Evolutionary conservation across 2,797 vertebrate species (phyloP), one percentile per base, ranked within the genome.

Genomic region (Urosaurus nigricauda): DNA sequence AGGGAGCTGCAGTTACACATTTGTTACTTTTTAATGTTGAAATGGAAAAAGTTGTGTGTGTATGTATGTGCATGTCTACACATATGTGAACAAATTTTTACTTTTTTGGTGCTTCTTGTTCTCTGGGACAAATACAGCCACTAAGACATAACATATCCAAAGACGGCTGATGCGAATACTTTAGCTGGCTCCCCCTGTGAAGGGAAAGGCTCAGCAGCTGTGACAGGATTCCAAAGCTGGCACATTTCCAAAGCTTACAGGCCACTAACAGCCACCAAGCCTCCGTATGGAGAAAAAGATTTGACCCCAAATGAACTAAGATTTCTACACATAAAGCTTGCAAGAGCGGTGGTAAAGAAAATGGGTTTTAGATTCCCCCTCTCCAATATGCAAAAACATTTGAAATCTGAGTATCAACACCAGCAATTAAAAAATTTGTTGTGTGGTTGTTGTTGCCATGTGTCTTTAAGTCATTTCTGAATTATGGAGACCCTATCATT

Each of bases 131-230:
- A 80, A 87, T 79, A 60, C 32, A 86, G 58, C 77, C 56, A 56
- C 19, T 26, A 58, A 79, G n/a, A 21, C 35, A 74, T 71, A 43
- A 87, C 29, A 47, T 43, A 63, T 60, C 60, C 73, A 60, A 60
- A 82, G 68, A 16, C 51, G 73, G 68, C 19, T 29, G n/a, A 12
- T 56, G 53, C 79, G 75, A 82, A 74, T 51, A 58, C 37, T 82
- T n/a, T 51, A 51, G 70, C 79, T 82, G 11, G 65, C 51, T 58
- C 60, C 79, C 79, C 35, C 51, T 53, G 21, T 82, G 21, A 82
- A 74, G 68, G 79, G 37, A 87, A 87, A 82, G 32, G 53, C 35
- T 63, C 86, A 87, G 79, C 86, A 87, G 79, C 86, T 87, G 86
- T 75, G 79, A 74, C 70, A 75, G 24, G 79, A 81, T 56, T 82